phyloP scores from a whole-genome alignment of 2,113 vertebrate genomes.

The Lamprotornis superbus region DNA sequence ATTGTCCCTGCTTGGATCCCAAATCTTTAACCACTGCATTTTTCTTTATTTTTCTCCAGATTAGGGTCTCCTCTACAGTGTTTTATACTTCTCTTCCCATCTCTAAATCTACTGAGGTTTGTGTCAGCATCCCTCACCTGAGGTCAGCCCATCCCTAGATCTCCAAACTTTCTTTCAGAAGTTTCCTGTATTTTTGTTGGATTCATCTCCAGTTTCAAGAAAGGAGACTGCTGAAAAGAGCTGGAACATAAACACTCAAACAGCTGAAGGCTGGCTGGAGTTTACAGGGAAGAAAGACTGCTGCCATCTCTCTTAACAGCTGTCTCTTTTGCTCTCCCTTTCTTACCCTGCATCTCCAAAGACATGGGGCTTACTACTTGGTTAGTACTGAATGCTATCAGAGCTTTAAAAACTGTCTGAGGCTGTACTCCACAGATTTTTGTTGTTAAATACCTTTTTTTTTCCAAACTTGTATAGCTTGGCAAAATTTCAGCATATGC shows the following conservation, averaged over 20 bases:
- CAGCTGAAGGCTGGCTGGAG: background rate
- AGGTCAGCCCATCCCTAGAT: background rate
- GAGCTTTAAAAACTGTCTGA: background rate
- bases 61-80: background rate
- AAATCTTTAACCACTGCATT: background rate
- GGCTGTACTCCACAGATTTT: background rate
- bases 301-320: background rate
- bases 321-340: background rate
- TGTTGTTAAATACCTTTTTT: background rate
- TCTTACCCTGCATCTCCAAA: background rate
- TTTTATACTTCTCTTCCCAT: background rate
- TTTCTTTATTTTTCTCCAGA: background rate
- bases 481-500: background rate
- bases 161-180: background rate
- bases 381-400: background rate
- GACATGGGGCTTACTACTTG: background rate
- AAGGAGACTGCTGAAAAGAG: background rate
- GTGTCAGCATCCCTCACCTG: background rate
- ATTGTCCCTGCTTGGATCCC: background rate
- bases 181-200: background rate
- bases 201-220: background rate
- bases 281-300: background rate
- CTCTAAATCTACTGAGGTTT: background rate
- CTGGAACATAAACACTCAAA: background rate
- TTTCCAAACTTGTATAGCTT: background rate